Percentiles rank a stretch among this genome's conserved stretches.
These are phyloP conservation scores for Drosophila rhopaloa DNA, from an alignment of 1,140 invertebrate genomes.

Conservation along the genomic window DNA sequence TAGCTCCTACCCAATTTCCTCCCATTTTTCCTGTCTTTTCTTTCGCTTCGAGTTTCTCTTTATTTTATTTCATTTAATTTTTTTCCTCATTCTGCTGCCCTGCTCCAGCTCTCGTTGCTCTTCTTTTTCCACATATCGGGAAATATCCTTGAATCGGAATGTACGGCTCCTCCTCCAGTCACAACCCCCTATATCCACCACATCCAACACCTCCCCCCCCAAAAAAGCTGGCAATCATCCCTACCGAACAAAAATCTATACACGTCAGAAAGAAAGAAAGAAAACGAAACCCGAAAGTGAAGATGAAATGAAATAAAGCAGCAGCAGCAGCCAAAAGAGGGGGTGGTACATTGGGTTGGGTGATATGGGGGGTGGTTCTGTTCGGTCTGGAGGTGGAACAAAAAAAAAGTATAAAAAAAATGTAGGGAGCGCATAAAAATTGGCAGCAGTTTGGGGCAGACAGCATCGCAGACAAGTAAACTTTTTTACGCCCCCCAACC, in stretches of 20 bases:
- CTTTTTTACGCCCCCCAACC: conserved; percentile 28
- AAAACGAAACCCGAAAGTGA: conserved; percentile 81
- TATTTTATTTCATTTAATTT: conserved; percentile 36
- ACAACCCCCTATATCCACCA: neutral
- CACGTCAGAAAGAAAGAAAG: conserved; percentile 68
- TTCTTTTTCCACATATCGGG: conserved; percentile 76
- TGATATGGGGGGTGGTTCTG: neutral
- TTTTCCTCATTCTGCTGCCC: conserved; percentile 9
- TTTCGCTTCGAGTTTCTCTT: conserved; percentile 53
- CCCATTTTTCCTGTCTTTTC: conserved; percentile 65
- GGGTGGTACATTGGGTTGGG: conserved; percentile 1
- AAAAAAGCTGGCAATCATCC: conserved; percentile 34
- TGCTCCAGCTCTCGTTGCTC: conserved; percentile 4
- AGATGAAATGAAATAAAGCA: conserved; percentile 82
- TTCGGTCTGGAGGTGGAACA: conserved; percentile 3
- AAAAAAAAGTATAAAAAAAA: conserved; percentile 23
- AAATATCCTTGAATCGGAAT: conserved; percentile 83
- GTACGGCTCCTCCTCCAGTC: conserved; percentile 58
- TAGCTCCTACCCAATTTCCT: conserved; percentile 15
- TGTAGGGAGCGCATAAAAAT: conserved; percentile 81
- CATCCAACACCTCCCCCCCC: neutral
- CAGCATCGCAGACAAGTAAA: conserved; percentile 77
- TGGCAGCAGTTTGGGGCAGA: conserved; percentile 81
- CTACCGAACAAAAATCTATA: conserved; percentile 68
- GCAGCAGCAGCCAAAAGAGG: conserved; percentile 44